Evolutionary conservation across 1,140 invertebrate genomes (phyloP).

Genomic region (Caenorhabditis inopinata): DNA sequence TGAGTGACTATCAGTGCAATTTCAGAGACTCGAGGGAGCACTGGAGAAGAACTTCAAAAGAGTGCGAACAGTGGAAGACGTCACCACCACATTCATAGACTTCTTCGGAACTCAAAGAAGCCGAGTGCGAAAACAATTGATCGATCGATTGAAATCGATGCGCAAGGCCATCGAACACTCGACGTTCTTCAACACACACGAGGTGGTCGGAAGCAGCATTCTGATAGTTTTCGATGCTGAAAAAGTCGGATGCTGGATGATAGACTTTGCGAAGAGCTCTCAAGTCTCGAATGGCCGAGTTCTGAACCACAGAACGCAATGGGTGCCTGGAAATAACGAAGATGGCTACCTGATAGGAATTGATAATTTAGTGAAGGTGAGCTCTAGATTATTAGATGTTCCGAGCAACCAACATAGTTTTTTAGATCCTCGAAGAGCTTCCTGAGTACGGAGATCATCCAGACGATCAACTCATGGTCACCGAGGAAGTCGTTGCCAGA

Average conservation of each 20-base stretch:
- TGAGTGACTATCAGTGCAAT: too few species aligned
- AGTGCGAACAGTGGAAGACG: conserved; percentile 81
- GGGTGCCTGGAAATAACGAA: conserved; percentile 96
- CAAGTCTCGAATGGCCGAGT: conserved; percentile 76
- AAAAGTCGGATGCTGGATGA: conserved; percentile 89
- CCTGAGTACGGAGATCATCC: conserved; percentile 25
- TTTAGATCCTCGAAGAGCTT: conserved; percentile 29
- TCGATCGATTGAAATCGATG: conserved; percentile 81
- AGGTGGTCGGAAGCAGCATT: conserved; percentile 93
- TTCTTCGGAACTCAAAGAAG: conserved; percentile 75
- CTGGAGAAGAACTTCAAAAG: conserved; percentile 94
- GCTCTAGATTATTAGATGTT: neutral
- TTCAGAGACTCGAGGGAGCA: conserved; percentile 77
- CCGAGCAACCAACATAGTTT: neutral
- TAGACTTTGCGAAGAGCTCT: conserved; percentile 95
- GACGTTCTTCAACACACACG: conserved; percentile 83
- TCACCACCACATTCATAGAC: conserved; percentile 78
- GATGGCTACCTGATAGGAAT: conserved; percentile 93
- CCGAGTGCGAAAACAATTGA: conserved; percentile 78
- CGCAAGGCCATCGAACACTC: conserved; percentile 78
- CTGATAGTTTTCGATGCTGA: conserved; percentile 89
- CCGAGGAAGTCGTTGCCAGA: conserved; percentile 9
- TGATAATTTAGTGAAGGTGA: conserved; percentile 85
- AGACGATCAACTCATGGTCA: conserved; percentile 14
- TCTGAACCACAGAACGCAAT: conserved; percentile 80